Conservation (phyloP, 2,113 vertebrate species). For the Sialia sialis region DNA sequence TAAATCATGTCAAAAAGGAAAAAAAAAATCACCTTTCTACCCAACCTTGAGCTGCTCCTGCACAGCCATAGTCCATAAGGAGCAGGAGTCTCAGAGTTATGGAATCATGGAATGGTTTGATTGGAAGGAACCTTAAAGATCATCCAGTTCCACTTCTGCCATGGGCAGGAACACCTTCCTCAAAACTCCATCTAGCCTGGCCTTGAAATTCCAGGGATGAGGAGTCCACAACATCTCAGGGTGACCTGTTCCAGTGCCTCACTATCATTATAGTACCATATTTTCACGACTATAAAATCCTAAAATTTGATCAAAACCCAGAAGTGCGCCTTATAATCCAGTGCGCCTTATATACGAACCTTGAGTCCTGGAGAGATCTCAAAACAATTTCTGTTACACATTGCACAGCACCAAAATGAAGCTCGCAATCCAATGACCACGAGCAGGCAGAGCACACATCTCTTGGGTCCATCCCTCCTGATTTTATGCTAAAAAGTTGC, state of each 20-base stretch:
- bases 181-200: not conserved
- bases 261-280: not conserved
- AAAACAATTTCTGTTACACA: too few relatives aligned
- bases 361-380: too few relatives aligned
- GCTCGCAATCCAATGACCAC: too few relatives aligned
- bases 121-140: not conserved
- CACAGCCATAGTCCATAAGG: too few relatives aligned
- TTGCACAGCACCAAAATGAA: too few relatives aligned
- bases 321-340: too few relatives aligned
- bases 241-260: not conserved
- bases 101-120: not conserved
- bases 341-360: too few relatives aligned
- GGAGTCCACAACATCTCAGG: not conserved
- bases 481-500: too few relatives aligned
- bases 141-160: not conserved
- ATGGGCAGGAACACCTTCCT: not conserved
- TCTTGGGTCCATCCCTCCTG: too few relatives aligned
- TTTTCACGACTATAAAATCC: too few relatives aligned
- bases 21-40: not conserved
- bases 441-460: too few relatives aligned
- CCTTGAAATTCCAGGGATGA: not conserved
- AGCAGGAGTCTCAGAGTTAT: not conserved
- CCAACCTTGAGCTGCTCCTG: not conserved
- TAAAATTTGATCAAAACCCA: too few relatives aligned
- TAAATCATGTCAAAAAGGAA: not conserved